A percentile compares a stretch with the other conserved stretches of the same genome.
Evolutionary conservation across 2,797 vertebrate genomes (phyloP).

Genomic region (Buphagus erythrorhynchus): DNA sequence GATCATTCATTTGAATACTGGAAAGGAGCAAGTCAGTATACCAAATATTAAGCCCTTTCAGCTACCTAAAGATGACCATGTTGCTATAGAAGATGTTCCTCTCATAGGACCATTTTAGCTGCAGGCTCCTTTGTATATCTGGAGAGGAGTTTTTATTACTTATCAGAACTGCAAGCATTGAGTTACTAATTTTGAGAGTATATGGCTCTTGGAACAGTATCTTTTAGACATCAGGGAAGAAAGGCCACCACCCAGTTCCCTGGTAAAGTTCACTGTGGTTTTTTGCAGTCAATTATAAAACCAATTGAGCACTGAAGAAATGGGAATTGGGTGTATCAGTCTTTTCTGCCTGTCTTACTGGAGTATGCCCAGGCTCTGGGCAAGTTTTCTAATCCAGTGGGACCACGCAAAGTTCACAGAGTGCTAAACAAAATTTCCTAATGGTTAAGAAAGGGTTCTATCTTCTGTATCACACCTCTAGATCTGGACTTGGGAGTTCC

Average conservation of each 20-base stretch:
- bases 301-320: background rate
- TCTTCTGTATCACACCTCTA: background rate
- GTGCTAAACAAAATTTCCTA: background rate
- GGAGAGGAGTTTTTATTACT: background rate
- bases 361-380: background rate
- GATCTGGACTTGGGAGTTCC: background rate
- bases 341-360: background rate
- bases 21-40: background rate
- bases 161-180: background rate
- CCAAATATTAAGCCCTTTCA: background rate
- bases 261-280: background rate
- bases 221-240: background rate
- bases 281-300: background rate
- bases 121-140: background rate
- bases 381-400: background rate
- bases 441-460: background rate
- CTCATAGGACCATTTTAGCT: background rate
- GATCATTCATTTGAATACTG: background rate
- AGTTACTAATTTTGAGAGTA: background rate
- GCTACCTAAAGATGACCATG: background rate
- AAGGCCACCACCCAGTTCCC: rapidly evolving
- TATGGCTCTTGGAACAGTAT: background rate
- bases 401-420: background rate
- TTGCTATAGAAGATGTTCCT: background rate
- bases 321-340: rapidly evolving